Evolutionary conservation across 2,113 vertebrate genomes (phyloP).

Genomic region (Passer domesticus): DNA sequence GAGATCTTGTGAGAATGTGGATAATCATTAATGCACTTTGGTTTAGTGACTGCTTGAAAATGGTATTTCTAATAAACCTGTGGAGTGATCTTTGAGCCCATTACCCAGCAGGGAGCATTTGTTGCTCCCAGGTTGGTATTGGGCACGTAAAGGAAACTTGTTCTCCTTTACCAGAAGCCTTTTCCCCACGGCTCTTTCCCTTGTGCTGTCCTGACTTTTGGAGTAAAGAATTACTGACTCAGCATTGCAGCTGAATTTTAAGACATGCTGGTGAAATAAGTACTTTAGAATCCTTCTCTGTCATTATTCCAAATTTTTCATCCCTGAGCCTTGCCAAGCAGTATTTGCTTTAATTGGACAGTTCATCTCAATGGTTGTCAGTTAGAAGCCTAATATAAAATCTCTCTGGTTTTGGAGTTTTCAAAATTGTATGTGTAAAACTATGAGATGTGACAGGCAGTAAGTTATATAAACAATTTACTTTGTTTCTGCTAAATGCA

Average conservation of each 20-base stretch:
- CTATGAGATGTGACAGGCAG: not conserved
- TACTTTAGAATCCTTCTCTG: not conserved
- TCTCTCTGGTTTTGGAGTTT: not conserved
- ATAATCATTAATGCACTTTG: not conserved
- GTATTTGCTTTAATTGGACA: not conserved
- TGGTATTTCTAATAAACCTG: not conserved
- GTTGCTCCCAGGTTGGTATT: not conserved
- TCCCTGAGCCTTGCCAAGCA: not conserved
- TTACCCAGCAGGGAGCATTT: not conserved
- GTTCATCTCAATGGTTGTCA: not conserved
- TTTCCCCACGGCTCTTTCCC: rapidly evolving
- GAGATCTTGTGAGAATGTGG: not conserved
- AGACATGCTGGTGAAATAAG: not conserved
- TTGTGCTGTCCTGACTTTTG: not conserved
- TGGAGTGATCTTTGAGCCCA: not conserved
- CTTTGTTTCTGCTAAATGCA: not conserved
- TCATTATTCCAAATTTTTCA: not conserved
- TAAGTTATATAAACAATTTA: not conserved
- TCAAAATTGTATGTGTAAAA: not conserved
- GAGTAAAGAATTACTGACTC: not conserved
- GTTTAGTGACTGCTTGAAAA: not conserved
- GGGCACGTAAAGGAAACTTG: not conserved
- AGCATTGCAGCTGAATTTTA: not conserved
- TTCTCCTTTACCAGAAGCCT: not conserved
- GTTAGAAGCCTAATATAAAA: not conserved